Evolutionary conservation across 2,888 invertebrate species (phyloP).

Genomic region (Phania funesta): DNA sequence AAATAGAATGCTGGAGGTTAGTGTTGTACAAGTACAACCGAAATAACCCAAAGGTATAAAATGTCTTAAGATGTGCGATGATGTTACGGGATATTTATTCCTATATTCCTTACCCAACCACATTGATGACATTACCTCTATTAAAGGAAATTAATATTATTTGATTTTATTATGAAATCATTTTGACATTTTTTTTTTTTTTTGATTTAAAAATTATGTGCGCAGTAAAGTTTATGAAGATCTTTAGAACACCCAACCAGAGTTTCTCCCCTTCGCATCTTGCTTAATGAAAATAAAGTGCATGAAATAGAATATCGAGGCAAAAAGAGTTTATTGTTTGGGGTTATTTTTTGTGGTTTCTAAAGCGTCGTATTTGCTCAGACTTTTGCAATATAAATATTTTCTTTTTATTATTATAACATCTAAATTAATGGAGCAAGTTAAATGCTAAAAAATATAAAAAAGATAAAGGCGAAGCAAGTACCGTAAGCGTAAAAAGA

Average conservation of each 20-base stretch:
- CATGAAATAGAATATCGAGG: neutral
- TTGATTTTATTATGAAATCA: conserved; percentile 29
- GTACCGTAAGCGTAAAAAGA: too few relatives aligned
- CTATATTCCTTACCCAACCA: too few relatives aligned
- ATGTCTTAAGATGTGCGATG: too few relatives aligned
- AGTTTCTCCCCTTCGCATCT: neutral
- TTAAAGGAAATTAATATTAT: neutral
- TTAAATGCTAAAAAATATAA: neutral
- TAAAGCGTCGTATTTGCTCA: conserved; percentile 17
- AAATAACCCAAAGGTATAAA: too few relatives aligned
- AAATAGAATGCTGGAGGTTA: too few relatives aligned
- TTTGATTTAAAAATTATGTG: neutral
- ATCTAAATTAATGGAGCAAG: conserved; percentile 18
- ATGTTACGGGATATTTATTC: too few relatives aligned
- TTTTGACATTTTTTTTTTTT: neutral
- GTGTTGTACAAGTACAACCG: too few relatives aligned
- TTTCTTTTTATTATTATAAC: conserved; percentile 52
- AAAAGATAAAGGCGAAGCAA: neutral
- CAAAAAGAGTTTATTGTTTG: too few relatives aligned
- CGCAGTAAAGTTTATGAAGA: conserved; percentile 35
- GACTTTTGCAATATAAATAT: conserved; percentile 53
- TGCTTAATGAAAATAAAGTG: conserved; percentile 12
- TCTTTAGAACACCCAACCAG: neutral
- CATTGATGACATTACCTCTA: too few relatives aligned
- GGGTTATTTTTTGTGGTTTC: neutral